Evolutionary conservation across 2,797 vertebrate species (phyloP).

Genomic region (Typhlichthys eigenmanni): DNA sequence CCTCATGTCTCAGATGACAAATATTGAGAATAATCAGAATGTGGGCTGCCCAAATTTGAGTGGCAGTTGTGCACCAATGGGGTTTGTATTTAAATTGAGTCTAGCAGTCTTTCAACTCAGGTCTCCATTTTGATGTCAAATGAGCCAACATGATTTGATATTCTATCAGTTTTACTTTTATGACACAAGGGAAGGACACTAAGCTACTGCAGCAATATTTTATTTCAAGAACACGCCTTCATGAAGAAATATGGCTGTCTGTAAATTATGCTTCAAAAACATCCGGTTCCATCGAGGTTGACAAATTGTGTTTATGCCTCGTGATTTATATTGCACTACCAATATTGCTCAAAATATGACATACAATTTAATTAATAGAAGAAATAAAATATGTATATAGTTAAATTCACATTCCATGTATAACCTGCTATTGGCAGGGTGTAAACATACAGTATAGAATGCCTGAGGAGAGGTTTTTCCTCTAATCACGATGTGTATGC

Average conservation of each 20-base stretch:
- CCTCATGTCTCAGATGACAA: conserved; percentile 17
- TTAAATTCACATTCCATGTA: background rate
- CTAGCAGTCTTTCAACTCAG: conserved; percentile 49
- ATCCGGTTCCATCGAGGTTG: background rate
- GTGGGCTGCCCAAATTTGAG: conserved; percentile 22
- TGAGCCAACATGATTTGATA: conserved; percentile 35
- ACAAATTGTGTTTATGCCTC: background rate
- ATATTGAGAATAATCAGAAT: conserved; percentile 15
- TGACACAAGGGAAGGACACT: conserved; percentile 19
- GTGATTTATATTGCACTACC: background rate
- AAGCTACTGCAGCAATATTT: background rate
- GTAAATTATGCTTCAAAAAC: too few species aligned
- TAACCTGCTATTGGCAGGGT: too few species aligned
- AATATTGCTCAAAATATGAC: background rate
- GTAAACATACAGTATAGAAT: too few species aligned
- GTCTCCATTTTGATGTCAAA: conserved; percentile 38
- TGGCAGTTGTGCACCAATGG: conserved; percentile 26
- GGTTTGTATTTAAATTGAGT: conserved; percentile 34
- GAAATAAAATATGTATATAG: background rate
- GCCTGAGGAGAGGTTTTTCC: too few species aligned
- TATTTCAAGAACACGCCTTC: conserved; percentile 4
- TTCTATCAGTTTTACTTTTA: conserved; percentile 39
- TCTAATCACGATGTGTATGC: too few species aligned
- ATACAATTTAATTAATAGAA: background rate
- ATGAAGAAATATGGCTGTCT: background rate